phyloP scores from a whole-genome alignment of 2,888 invertebrate genomes.

The Vesta saturnalis region DNA sequence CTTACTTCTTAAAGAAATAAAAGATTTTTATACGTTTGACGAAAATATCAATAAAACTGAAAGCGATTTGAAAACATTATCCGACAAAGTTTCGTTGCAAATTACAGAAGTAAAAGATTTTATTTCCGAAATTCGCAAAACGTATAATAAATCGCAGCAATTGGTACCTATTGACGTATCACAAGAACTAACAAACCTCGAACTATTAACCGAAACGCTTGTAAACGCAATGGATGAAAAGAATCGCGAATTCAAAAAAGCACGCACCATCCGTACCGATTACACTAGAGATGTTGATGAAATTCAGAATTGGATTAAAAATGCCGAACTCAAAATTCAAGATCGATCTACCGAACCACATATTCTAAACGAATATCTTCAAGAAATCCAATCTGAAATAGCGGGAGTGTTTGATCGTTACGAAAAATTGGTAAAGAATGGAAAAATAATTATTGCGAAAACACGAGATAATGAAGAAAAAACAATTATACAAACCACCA shows the following conservation, averaged over 20 bases:
- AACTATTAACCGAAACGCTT: slow-evolving; percentile 82
- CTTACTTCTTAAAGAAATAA: slow-evolving; percentile 72
- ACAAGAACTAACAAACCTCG: slow-evolving; percentile 83
- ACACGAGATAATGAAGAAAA: slow-evolving; percentile 82
- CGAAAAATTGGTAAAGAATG: slow-evolving; percentile 81
- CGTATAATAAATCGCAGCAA: slow-evolving; percentile 72
- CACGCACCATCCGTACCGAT: slow-evolving; percentile 82
- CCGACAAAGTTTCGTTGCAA: slow-evolving; percentile 67
- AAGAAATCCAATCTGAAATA: slow-evolving; percentile 80
- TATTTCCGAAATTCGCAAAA: slow-evolving; percentile 68
- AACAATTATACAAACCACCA: slow-evolving; percentile 77
- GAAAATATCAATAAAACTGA: slow-evolving; percentile 74
- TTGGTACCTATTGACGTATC: slow-evolving; percentile 78
- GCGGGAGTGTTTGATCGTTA: slow-evolving; percentile 77
- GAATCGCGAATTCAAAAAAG: slow-evolving; percentile 87
- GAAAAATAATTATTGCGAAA: slow-evolving; percentile 81
- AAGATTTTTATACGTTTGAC: slow-evolving; percentile 80
- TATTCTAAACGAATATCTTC: slow-evolving; percentile 79
- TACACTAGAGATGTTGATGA: slow-evolving; percentile 83
- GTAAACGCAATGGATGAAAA: slow-evolving; percentile 87
- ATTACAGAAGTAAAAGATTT: slow-evolving; percentile 69
- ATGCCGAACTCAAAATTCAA: slow-evolving; percentile 84
- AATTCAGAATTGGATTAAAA: slow-evolving; percentile 84
- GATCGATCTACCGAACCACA: slow-evolving; percentile 83
- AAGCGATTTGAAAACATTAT: slow-evolving; percentile 68